These are phyloP conservation scores for Phortica okadai DNA, from an alignment of 2,888 invertebrate species.

Conservation along the genomic window DNA sequence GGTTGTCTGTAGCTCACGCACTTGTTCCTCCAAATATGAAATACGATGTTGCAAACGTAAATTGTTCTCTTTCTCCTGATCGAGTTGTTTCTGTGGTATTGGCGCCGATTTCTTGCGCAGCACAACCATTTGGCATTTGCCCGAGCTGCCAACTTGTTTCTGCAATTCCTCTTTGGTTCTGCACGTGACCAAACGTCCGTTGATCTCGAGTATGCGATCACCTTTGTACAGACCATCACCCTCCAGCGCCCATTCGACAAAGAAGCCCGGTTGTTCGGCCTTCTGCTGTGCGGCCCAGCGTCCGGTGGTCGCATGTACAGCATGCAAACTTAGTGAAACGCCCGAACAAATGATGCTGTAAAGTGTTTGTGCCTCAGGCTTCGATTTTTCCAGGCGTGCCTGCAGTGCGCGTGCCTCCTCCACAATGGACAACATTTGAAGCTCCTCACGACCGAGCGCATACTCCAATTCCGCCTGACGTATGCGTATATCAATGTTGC, in stretches of 20 bases:
- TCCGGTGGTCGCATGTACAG: slow-evolving; percentile 83
- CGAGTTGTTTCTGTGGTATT: slow-evolving; percentile 74
- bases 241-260: slow-evolving; percentile 90
- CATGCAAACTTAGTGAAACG: slow-evolving; percentile 79
- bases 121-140: slow-evolving; percentile 75
- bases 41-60: slow-evolving; percentile 90
- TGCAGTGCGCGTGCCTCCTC: slow-evolving; percentile 89
- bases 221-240: slow-evolving; percentile 85
- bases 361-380: slow-evolving; percentile 78
- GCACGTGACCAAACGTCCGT: slow-evolving; percentile 85
- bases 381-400: slow-evolving; percentile 85
- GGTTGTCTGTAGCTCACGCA: slow-evolving; percentile 79
- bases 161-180: slow-evolving; percentile 84
- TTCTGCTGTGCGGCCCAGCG: slow-evolving; percentile 85
- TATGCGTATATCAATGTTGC: slow-evolving; percentile 92
- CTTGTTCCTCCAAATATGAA: slow-evolving; percentile 93
- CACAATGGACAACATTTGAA: slow-evolving; percentile 88
- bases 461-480: slow-evolving; percentile 94
- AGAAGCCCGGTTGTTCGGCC: slow-evolving; percentile 82
- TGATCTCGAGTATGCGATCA: slow-evolving; percentile 87
- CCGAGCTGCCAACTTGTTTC: slow-evolving; percentile 79
- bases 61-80: slow-evolving; percentile 83
- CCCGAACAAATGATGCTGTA: slow-evolving; percentile 77
- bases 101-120: slow-evolving; percentile 70
- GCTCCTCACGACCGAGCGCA: slow-evolving; percentile 90